Base-by-base conservation (phyloP, 1,140 invertebrate species). In the Drosophila virilis region DNA sequence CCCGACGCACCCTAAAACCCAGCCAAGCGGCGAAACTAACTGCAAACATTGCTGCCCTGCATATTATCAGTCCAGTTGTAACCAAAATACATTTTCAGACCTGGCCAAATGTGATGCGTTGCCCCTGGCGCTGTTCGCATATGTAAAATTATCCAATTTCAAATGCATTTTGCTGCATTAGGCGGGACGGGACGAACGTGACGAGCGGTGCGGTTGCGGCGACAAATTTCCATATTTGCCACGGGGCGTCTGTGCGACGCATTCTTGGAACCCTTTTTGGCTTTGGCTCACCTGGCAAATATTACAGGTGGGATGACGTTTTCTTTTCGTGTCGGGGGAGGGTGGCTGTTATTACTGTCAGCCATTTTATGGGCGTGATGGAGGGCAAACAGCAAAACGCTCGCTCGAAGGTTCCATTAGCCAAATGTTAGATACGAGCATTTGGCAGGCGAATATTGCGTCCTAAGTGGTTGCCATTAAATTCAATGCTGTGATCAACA, bases 101-200 rank as follows among this genome's bases (percentile, higher is more conserved):
- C 13, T 74, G 50, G 51, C 64, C 65, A 69, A 74, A 74, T 69
- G 65, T 69, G 58, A 60, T 17, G 48, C 48, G 74, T 64, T 42
- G 83, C 79, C 75, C 48, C 43, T 32, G 79, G 83, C 72, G 28
- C 28, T 68, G 40, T 15, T 38, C 75, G 75, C 82, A 83, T 88
- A 62, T 89, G 79, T 79, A 77, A 79, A 89, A 88, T 88, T 88
- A 89, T 69, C 79, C 77, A 82, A 88, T 88, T 83, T 45, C 48
- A 82, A 83, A 88, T 88, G 83, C 83, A 88, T 83, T 88, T 89
- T 62, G 72, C 76, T 88, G 83, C 83, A 88, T 80, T 88, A 81
- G 59, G 67, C 62, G 67, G 37, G 54, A 1, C 5, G 22, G 22
- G 22, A 3, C 22, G 2, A 12, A 10, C 5, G 5, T 28, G 12